phyloP scores from a whole-genome alignment of 2,888 invertebrate genomes.

The Hecatera dysodea region DNA sequence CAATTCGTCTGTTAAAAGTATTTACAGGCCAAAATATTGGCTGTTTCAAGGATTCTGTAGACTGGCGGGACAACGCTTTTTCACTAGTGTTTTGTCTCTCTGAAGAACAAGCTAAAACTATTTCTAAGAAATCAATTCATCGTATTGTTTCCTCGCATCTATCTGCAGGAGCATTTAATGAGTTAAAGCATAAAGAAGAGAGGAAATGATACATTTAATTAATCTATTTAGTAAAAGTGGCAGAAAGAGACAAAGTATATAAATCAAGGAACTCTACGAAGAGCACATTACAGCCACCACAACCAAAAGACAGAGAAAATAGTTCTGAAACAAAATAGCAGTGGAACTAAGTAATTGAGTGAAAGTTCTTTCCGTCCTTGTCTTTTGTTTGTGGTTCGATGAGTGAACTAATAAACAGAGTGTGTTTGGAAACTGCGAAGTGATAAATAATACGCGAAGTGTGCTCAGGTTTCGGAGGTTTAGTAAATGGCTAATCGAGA shows the following conservation, averaged over 20 bases:
- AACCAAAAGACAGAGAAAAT: constrained; percentile 7
- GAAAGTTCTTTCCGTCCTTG: constrained; percentile 38
- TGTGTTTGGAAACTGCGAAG: constrained; percentile 33
- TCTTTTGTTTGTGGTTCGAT: constrained; percentile 50
- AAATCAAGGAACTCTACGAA: constrained; percentile 34
- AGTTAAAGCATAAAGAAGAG: background rate
- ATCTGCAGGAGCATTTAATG: background rate
- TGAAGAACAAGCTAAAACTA: too few relatives aligned
- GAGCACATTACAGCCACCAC: constrained; percentile 31
- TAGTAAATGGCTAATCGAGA: background rate
- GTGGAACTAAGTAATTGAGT: constrained; percentile 50
- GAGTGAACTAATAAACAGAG: constrained; percentile 55
- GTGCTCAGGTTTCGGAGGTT: background rate
- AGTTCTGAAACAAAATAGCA: constrained; percentile 33
- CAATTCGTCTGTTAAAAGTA: too few relatives aligned
- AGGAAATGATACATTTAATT: background rate
- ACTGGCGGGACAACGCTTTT: background rate
- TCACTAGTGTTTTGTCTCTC: background rate
- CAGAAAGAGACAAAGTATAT: constrained; percentile 24
- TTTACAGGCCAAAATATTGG: too few relatives aligned
- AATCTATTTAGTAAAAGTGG: background rate
- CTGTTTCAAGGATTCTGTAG: background rate
- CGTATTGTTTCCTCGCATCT: background rate
- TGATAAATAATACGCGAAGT: constrained; percentile 33
- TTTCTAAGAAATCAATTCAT: background rate